phyloP scores from a whole-genome alignment of 2,797 vertebrate species.

The Lagothrix lagotricha region DNA sequence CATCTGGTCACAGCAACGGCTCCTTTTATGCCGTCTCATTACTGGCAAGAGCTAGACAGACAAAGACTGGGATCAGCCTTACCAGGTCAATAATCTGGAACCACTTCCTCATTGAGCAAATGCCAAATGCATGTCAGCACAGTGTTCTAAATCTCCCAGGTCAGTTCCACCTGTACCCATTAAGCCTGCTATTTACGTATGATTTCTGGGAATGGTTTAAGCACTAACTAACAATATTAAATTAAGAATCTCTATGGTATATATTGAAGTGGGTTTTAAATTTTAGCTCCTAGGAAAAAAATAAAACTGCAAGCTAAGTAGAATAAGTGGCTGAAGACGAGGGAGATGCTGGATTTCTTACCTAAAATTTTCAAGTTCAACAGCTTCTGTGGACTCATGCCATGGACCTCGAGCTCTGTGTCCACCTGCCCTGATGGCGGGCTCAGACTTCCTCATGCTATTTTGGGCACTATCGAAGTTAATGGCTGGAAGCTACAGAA shows the following conservation, averaged over 20 bases:
- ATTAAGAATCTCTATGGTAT: neutral
- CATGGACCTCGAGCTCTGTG: conserved; percentile 76
- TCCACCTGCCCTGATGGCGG: conserved; percentile 73
- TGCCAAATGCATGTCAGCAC: neutral
- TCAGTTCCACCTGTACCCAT: neutral
- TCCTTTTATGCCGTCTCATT: neutral
- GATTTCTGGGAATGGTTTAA: neutral
- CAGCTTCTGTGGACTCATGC: conserved; percentile 86
- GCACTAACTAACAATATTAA: neutral
- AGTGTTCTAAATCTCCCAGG: neutral
- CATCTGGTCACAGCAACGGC: neutral
- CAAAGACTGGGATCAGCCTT: neutral
- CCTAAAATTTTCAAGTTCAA: conserved; percentile 93
- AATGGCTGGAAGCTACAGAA: conserved; percentile 84
- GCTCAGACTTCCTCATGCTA: conserved; percentile 76
- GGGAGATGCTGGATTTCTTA: conserved; percentile 69
- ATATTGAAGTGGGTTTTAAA: neutral
- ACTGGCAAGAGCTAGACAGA: neutral
- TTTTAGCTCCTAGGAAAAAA: neutral
- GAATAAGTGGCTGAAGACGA: neutral
- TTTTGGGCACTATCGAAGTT: conserved; percentile 81
- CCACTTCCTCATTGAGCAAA: neutral
- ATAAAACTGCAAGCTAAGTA: neutral
- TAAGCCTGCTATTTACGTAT: neutral
- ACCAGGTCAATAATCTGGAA: neutral